Conservation (phyloP, 2,888 invertebrate genomes). For the Andrena bucephala region DNA sequence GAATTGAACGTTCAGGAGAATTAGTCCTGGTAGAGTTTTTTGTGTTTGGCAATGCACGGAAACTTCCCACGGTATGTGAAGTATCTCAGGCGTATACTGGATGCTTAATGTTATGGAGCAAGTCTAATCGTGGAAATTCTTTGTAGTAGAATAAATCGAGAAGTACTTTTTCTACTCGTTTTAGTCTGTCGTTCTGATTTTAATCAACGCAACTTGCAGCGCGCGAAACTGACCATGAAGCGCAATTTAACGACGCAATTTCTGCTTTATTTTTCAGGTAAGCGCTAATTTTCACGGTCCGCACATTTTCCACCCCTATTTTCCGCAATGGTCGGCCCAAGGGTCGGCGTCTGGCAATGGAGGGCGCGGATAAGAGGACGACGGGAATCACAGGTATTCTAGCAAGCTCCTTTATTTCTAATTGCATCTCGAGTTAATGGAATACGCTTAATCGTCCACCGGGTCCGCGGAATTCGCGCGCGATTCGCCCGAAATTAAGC, state of each 20-base stretch:
- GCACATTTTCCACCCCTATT: conserved; percentile 58
- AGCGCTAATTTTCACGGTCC: conserved; percentile 68
- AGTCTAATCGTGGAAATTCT: no score
- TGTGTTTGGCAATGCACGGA: not conserved
- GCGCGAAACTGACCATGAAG: conserved; percentile 14
- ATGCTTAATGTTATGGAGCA: no score
- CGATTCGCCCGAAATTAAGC: conserved; percentile 68
- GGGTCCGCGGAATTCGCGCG: conserved; percentile 67
- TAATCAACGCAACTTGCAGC: conserved; percentile 6
- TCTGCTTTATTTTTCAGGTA: conserved; percentile 72
- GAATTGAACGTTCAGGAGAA: not conserved
- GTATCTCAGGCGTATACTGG: not conserved
- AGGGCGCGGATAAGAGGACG: conserved; percentile 51
- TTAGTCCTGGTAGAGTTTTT: not conserved
- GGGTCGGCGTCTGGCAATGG: conserved; percentile 18
- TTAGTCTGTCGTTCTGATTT: not conserved
- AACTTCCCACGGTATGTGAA: not conserved
- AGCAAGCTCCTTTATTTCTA: conserved; percentile 77
- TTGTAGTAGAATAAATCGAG: no score
- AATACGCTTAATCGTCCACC: conserved; percentile 70
- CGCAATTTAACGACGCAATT: conserved; percentile 61
- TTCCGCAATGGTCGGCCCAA: conserved; percentile 45
- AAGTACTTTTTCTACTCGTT: not conserved
- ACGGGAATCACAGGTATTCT: conserved; percentile 67
- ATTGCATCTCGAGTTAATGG: conserved; percentile 77